Base-by-base conservation (phyloP, 1,140 invertebrate species). In the Drosophila erecta region DNA sequence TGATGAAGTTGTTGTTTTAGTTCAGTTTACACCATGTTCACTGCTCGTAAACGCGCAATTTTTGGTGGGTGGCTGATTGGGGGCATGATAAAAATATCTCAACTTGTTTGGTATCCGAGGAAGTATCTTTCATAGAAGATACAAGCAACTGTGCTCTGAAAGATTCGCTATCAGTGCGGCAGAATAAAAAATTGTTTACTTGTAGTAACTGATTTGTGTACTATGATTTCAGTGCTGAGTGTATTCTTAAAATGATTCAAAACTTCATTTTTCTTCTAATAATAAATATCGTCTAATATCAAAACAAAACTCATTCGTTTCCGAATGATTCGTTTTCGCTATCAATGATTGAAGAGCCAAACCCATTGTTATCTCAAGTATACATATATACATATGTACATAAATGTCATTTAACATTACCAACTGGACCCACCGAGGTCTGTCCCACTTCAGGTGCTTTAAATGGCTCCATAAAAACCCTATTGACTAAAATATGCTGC, bases 21-120 rank as follows among this genome's bases (percentile, higher is more conserved):
- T 67, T 61, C 5, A 49, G 22, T 56, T 73, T 58, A 57, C 61
- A 73, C 8, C 14, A 24, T 62, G 46, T 55, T 60, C 54, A 55
- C 43, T 67, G 50, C 50, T 74, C 40, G 35, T 70, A 55, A 71
- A 61, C 33, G 59, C 30, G 47, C 14, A 37, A 46, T 10, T 55
- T 43, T 17, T 10, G 47, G 43, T 44, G 46, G 35, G 24, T 50
- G 47, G n/a, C 22, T 30, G 58, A 43, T 64, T 65, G 59, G 22
- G 22, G 58, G 11, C 41, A 67, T 37, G 47, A 24, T 35, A 44
- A 60, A 67, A 60, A 40, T 47, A 40, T 56, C n/a, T 66, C 59
- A 41, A 46, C 24, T 41, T 41, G n/a, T 41, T 50, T 20, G 24
- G 1, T 57, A 71, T 27, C 33, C 50, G 50, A 56, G 35, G 35